These are phyloP conservation scores for Glaucomys volans DNA, from an alignment of 2,113 vertebrate genomes.

Conservation along the genomic window DNA sequence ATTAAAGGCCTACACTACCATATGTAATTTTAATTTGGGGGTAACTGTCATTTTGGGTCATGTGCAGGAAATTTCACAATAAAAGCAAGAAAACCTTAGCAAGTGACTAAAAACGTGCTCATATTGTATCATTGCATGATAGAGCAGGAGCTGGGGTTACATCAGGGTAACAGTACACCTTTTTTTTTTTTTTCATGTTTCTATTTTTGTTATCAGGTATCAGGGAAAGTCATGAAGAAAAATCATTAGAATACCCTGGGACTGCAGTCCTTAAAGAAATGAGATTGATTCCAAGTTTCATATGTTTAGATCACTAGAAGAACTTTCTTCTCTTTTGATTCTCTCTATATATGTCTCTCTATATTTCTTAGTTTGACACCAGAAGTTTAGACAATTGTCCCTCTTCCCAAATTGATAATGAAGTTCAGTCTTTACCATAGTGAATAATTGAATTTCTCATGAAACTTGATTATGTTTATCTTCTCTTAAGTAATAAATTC, in stretches of 20 bases:
- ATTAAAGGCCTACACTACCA: too few species aligned
- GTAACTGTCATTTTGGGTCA: background rate
- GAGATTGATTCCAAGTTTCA: slow-evolving; percentile 18
- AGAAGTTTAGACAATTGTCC: slow-evolving; percentile 30
- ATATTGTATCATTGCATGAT: background rate
- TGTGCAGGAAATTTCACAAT: background rate
- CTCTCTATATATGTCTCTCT: background rate
- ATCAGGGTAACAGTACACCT: background rate
- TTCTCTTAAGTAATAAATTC: slow-evolving; percentile 23
- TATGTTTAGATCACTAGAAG: slow-evolving; percentile 21
- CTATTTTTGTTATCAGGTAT: background rate
- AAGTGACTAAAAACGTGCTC: slow-evolving; percentile 11
- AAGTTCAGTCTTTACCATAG: background rate
- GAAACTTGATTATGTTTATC: background rate
- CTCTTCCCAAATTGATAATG: slow-evolving; percentile 7
- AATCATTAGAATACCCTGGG: background rate
- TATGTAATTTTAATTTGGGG: background rate
- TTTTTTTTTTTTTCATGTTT: background rate
- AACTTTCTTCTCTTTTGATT: background rate
- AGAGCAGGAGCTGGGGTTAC: background rate
- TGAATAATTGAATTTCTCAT: background rate
- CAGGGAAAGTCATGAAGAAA: slow-evolving; percentile 46
- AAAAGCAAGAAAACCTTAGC: slow-evolving; percentile 38
- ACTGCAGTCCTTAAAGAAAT: background rate
- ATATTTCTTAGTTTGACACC: background rate